These are phyloP conservation scores for Diachasma alloeum DNA, from an alignment of 1,140 invertebrate genomes.

Conservation along the genomic window DNA sequence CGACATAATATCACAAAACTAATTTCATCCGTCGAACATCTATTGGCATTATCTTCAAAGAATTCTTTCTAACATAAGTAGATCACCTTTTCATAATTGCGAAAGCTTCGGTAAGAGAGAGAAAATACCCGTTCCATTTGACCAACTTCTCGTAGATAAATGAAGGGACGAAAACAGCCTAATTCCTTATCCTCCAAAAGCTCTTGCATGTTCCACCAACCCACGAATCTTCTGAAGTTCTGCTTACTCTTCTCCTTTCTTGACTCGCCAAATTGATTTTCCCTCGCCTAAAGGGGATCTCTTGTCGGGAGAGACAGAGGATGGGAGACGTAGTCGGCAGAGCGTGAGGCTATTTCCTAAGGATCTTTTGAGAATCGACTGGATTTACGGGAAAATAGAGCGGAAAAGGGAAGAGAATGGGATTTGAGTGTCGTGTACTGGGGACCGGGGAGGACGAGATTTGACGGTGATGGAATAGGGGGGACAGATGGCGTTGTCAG, in stretches of 20 bases:
- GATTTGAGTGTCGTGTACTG: background rate
- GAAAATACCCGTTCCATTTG: background rate
- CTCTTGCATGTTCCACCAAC: slow-evolving; percentile 32
- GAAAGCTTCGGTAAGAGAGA: no score
- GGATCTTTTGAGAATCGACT: background rate
- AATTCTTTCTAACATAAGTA: no score
- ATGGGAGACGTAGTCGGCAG: slow-evolving; percentile 15
- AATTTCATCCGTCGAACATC: no score
- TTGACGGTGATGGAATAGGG: background rate
- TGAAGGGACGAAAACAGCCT: slow-evolving; percentile 25
- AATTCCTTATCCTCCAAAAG: slow-evolving; percentile 34
- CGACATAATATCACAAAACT: no score
- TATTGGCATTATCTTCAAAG: no score
- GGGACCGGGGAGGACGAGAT: background rate
- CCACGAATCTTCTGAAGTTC: slow-evolving; percentile 38
- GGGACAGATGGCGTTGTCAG: background rate
- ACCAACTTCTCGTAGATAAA: slow-evolving; percentile 20
- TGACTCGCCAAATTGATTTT: slow-evolving; percentile 51
- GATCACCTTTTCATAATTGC: no score
- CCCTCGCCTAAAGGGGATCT: slow-evolving; percentile 50
- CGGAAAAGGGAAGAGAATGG: background rate
- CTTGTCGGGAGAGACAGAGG: slow-evolving; percentile 23
- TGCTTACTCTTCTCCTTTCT: slow-evolving; percentile 40
- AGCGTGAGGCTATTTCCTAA: background rate
- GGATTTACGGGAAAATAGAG: background rate